Evolutionary conservation across 2,888 invertebrate species (phyloP), one percentile per base, ranked within the genome.

Genomic region (Dendrolimus pini): DNA sequence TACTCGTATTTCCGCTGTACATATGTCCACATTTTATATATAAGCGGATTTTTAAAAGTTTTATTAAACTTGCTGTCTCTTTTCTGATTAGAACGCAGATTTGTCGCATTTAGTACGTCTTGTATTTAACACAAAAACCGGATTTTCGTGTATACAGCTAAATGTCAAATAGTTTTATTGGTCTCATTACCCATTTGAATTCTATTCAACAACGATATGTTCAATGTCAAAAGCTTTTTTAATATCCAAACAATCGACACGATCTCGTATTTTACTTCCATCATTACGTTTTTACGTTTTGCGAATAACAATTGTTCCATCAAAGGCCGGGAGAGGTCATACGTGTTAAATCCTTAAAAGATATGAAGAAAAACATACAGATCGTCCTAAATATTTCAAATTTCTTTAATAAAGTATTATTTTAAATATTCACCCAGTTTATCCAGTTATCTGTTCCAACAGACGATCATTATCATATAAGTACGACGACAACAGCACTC

Each of bases 111-210:
- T 18, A 18, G 18, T 18, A 18, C 18, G 3, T 18, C 18, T 47
- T 9, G 47, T 47, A 47, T 47, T 9, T 1, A 47, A 47, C 12
- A 47, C 6, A 47, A 2, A 47, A 47, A 47, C 47, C 47, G 47
- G 47, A 2, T 47, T 47, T 47, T 47, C 47, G 47, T 12, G 18
- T 52, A 55, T 41, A 41, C 53, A 41, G 55, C 54, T 59, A 64
- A 70, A 72, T 64, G 65, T 64, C 62, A 66, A 58, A 60, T 56
- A 57, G 57, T 59, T 57, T 53, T 61, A 60, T 58, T 58, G 60
- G 56, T 62, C 3, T 30, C 30, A 30, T 30, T 30, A 30, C 30
- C 59, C 30, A 57, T 63, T 72, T 59, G 63, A 66, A 70, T 69
- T 66, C 62, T 57, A 65, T 54, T 59, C 54, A 58, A 42, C 53